A percentile compares a stretch with the other conserved stretches of the same genome.
These are phyloP conservation scores for Heterodera carotae DNA, from an alignment of 1,140 invertebrate genomes.

Conservation along the genomic window DNA sequence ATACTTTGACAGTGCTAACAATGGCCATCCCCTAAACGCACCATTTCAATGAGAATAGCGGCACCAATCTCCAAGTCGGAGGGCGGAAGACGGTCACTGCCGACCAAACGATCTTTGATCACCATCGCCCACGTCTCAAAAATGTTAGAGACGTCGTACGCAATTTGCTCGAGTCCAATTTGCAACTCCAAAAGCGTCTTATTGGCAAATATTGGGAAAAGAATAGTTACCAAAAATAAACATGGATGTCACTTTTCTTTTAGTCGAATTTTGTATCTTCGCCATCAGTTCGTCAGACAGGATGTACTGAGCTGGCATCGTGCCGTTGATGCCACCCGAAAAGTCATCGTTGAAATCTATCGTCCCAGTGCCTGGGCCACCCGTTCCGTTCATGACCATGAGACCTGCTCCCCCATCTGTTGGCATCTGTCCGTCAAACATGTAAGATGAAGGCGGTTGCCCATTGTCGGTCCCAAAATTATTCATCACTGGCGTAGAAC, in stretches of 20 bases:
- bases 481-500: neutral
- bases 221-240: neutral
- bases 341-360: slow-evolving; percentile 8
- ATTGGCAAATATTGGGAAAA: neutral
- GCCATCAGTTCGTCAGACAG: slow-evolving; percentile 29
- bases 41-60: slow-evolving; percentile 35
- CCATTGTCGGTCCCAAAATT: slow-evolving; percentile 6
- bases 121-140: slow-evolving; percentile 34
- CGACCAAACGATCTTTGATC: slow-evolving; percentile 26
- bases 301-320: slow-evolving; percentile 10
- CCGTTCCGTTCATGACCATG: slow-evolving; percentile 19
- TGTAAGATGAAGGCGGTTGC: neutral
- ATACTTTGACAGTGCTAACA: neutral
- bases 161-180: slow-evolving; percentile 31
- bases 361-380: neutral
- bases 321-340: neutral
- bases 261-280: slow-evolving; percentile 17
- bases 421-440: neutral
- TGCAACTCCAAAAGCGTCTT: slow-evolving; percentile 29
- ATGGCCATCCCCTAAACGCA: neutral
- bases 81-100: slow-evolving; percentile 1
- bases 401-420: neutral
- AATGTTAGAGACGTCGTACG: slow-evolving; percentile 16
- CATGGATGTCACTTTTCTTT: neutral
- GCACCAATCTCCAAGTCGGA: slow-evolving; percentile 21